Percentiles rank a stretch among this genome's conserved stretches.
phyloP scores from a whole-genome alignment of 2,113 vertebrate species.

The Colaptes auratus region DNA sequence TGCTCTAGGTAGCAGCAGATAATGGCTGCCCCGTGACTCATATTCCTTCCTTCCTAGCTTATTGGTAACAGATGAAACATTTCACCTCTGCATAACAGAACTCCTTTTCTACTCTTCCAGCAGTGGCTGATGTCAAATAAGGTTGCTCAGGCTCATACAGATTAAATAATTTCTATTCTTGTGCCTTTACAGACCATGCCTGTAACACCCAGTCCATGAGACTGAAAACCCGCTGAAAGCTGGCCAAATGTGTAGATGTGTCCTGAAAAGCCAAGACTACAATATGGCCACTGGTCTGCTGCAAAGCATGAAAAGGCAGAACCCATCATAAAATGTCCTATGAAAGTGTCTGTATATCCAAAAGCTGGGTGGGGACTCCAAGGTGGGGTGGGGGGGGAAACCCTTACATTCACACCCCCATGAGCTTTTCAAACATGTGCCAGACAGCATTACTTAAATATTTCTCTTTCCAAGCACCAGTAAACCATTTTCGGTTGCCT shows the following conservation, averaged over 20 bases:
- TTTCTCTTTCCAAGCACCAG: not conserved
- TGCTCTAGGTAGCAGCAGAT: not conserved
- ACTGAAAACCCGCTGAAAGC: not conserved
- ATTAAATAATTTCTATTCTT: constrained; percentile 31
- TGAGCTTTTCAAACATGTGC: not conserved
- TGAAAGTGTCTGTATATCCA: not conserved
- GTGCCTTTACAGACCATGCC: not conserved
- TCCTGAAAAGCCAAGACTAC: not conserved
- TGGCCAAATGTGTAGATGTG: not conserved
- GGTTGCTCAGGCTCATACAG: not conserved
- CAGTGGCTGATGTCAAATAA: not conserved
- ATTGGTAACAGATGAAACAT: not conserved
- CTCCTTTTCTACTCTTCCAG: not conserved
- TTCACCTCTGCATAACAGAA: not conserved
- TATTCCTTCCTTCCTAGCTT: not conserved
- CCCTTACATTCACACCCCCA: not conserved
- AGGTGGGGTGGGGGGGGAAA: no score
- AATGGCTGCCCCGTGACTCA: not conserved
- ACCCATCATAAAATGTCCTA: not conserved
- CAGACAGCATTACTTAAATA: not conserved
- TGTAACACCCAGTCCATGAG: not conserved
- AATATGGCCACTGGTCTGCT: not conserved
- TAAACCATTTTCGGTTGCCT: not conserved
- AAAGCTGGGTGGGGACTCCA: not conserved
- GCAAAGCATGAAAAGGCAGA: not conserved